Evolutionary conservation across 2,797 vertebrate genomes (phyloP).

Genomic region (Ispidina picta): DNA sequence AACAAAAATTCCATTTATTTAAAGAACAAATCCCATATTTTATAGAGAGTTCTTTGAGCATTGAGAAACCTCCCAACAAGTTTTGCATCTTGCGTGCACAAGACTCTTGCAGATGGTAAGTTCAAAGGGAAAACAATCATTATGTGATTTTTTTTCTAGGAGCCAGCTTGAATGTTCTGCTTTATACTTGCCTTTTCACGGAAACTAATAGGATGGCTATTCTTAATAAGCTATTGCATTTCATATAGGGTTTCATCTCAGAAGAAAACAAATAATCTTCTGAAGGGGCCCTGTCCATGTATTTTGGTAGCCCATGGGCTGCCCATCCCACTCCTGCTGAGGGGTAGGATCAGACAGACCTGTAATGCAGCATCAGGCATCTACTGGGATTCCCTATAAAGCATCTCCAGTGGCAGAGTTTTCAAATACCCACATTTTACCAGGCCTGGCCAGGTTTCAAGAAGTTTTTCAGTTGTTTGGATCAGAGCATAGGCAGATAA

Average conservation of each 20-base stretch:
- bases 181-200: background rate
- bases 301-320: background rate
- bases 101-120: background rate
- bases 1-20: background rate
- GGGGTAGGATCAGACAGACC: background rate
- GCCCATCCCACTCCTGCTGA: background rate
- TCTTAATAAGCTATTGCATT: background rate
- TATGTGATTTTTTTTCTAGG: background rate
- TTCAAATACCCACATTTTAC: slow-evolving; percentile 32
- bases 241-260: background rate
- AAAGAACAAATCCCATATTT: background rate
- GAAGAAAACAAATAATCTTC: background rate
- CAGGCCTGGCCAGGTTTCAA: background rate
- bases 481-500: background rate
- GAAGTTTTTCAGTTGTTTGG: background rate
- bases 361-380: background rate
- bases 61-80: background rate
- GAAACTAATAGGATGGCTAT: background rate
- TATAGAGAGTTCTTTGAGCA: background rate
- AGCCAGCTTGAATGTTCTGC: background rate
- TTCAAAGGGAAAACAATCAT: background rate
- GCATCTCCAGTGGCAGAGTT: background rate
- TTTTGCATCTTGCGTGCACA: background rate
- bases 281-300: fast-evolving
- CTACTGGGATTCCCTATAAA: background rate